A percentile compares a stretch with the other conserved stretches of the same genome.
These are phyloP conservation scores for Amblyteles armatorius DNA, from an alignment of 2,888 invertebrate species.

Conservation along the genomic window DNA sequence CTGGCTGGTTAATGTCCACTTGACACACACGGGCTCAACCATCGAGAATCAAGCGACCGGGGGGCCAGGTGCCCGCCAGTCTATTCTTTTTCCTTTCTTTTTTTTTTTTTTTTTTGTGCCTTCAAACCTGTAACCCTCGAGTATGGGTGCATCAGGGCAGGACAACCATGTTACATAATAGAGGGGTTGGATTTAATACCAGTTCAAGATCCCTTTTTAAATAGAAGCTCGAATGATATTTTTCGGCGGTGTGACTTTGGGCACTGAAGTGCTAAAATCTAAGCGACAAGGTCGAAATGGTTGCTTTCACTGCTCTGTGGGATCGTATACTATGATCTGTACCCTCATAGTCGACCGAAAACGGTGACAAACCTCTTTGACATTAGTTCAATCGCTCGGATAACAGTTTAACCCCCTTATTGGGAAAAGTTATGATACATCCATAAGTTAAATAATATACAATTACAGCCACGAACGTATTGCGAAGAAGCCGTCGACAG, in stretches of 20 bases:
- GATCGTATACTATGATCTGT: neutral
- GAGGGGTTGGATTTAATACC: conserved; percentile 5
- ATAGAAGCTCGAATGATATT: neutral
- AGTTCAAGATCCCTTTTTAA: neutral
- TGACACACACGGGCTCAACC: conserved; percentile 71
- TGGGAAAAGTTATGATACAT: neutral
- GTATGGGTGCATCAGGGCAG: neutral
- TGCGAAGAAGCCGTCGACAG: neutral
- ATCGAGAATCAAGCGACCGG: conserved; percentile 60
- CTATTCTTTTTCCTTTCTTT: conserved; percentile 11
- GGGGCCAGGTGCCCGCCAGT: conserved; percentile 59
- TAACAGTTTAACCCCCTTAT: neutral
- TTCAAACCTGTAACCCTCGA: conserved; percentile 5
- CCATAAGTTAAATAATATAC: neutral
- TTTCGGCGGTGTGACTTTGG: conserved; percentile 8
- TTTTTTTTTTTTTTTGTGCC: conserved; percentile 35
- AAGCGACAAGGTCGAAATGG: conserved; percentile 30
- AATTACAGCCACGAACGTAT: neutral
- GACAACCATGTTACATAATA: conserved; percentile 5
- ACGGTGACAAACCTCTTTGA: neutral
- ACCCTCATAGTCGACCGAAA: neutral
- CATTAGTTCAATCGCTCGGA: neutral
- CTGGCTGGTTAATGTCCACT: conserved; percentile 79
- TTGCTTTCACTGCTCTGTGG: neutral
- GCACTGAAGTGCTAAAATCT: conserved; percentile 5